Conservation (phyloP, 2,113 vertebrate genomes). For the Pedetes capensis region DNA sequence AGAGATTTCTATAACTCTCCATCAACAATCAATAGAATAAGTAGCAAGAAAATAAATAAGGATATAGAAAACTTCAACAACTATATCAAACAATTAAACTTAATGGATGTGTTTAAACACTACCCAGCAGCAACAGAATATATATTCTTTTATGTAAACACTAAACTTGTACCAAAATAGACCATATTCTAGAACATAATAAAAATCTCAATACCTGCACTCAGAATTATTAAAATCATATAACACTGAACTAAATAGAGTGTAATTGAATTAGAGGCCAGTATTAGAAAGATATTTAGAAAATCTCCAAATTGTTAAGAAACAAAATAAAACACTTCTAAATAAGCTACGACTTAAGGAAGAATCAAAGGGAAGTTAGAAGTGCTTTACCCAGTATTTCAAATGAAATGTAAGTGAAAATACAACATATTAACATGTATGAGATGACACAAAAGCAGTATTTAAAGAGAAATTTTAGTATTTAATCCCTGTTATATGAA, state of each 20-base stretch:
- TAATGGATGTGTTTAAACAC: neutral
- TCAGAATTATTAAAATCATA: neutral
- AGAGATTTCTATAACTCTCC: neutral
- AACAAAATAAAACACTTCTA: neutral
- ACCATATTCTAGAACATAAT: no score
- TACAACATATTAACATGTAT: neutral
- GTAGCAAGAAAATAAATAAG: neutral
- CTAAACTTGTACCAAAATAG: neutral
- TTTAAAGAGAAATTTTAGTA: neutral
- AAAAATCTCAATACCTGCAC: neutral
- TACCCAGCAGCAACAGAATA: neutral
- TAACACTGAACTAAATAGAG: neutral
- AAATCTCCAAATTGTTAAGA: neutral
- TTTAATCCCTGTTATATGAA: neutral
- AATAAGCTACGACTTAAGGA: neutral
- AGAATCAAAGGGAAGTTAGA: neutral
- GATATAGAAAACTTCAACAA: neutral
- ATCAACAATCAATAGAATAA: neutral
- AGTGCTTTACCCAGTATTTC: neutral
- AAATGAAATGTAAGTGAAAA: no score
- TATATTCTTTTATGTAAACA: neutral
- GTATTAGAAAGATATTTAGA: neutral
- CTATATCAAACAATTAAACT: neutral
- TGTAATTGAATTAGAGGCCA: neutral
- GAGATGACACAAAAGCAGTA: neutral